phyloP scores from a whole-genome alignment of 2,888 invertebrate species.

The Octodonta nipae region DNA sequence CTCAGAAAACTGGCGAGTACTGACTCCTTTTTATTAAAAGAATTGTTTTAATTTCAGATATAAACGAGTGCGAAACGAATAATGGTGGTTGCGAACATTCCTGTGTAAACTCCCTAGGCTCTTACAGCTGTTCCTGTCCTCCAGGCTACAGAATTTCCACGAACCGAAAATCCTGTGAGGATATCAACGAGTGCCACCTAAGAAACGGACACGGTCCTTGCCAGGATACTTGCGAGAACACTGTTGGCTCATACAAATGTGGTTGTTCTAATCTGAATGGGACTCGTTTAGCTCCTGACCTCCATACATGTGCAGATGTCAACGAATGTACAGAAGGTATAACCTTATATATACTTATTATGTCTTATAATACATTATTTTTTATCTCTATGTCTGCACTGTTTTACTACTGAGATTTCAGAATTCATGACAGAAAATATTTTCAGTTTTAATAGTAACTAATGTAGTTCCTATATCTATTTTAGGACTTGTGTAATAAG shows the following conservation, averaged over 20 bases:
- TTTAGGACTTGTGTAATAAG: too few relatives aligned
- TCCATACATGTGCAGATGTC: constrained; percentile 38
- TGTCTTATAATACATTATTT: too few relatives aligned
- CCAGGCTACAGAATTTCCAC: constrained; percentile 37
- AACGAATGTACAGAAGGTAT: constrained; percentile 17
- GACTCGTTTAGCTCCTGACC: constrained; percentile 42
- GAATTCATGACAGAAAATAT: too few relatives aligned
- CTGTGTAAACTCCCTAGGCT: constrained; percentile 44
- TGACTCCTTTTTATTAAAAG: constrained; percentile 1
- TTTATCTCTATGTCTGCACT: too few relatives aligned
- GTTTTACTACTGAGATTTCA: too few relatives aligned
- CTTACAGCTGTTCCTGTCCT: constrained; percentile 42
- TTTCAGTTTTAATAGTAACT: too few relatives aligned
- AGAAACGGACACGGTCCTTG: constrained; percentile 53
- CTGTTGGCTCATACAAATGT: constrained; percentile 44
- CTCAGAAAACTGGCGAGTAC: background rate
- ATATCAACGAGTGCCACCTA: constrained; percentile 48
- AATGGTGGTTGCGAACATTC: constrained; percentile 43
- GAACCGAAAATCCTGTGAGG: constrained; percentile 29
- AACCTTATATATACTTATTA: too few relatives aligned
- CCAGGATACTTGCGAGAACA: constrained; percentile 47
- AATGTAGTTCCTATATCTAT: too few relatives aligned
- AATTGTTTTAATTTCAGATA: constrained; percentile 33
- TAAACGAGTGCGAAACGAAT: constrained; percentile 43
- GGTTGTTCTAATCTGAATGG: constrained; percentile 43